Conservation (phyloP, 2,113 vertebrate species). For the Gasterosteus aculeatus region DNA sequence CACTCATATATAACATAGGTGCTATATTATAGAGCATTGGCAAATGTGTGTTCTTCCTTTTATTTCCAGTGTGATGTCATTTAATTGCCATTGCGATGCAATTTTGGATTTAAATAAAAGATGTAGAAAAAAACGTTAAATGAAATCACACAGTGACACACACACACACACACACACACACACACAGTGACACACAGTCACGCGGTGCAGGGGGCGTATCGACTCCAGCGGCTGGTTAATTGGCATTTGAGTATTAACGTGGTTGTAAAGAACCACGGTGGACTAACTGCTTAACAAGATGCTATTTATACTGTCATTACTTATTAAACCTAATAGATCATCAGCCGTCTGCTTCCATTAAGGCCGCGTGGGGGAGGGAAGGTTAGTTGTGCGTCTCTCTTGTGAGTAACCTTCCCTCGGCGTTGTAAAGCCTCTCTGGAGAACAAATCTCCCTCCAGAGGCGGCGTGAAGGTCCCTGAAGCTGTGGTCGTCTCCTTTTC, state of each 20-base stretch:
- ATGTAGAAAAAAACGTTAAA: background rate
- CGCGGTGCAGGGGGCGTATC: conserved; percentile 56
- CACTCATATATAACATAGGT: conserved; percentile 8
- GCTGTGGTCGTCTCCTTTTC: too few species aligned
- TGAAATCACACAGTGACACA: background rate
- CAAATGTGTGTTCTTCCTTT: conserved; percentile 42
- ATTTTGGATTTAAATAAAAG: conserved; percentile 9
- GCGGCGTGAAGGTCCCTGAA: too few species aligned
- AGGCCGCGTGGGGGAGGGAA: conserved; percentile 23
- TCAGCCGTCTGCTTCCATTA: conserved; percentile 58
- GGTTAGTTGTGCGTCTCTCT: conserved; percentile 21
- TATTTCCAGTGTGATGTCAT: conserved; percentile 36
- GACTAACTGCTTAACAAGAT: conserved; percentile 72
- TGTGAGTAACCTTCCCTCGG: conserved; percentile 14
- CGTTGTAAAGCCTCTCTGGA: conserved; percentile 24
- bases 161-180: conserved; percentile 16
- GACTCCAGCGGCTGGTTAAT: conserved; percentile 64
- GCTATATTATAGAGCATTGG: conserved; percentile 42
- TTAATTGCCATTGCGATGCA: conserved; percentile 40
- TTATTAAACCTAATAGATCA: conserved; percentile 69
- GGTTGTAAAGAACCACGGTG: conserved; percentile 67
- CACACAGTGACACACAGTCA: conserved; percentile 4
- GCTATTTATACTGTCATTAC: conserved; percentile 71
- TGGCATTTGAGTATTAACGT: conserved; percentile 72
- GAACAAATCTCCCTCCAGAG: conserved; percentile 12